Conservation (phyloP, 2,797 vertebrate species). For the Phataginus tricuspis region DNA sequence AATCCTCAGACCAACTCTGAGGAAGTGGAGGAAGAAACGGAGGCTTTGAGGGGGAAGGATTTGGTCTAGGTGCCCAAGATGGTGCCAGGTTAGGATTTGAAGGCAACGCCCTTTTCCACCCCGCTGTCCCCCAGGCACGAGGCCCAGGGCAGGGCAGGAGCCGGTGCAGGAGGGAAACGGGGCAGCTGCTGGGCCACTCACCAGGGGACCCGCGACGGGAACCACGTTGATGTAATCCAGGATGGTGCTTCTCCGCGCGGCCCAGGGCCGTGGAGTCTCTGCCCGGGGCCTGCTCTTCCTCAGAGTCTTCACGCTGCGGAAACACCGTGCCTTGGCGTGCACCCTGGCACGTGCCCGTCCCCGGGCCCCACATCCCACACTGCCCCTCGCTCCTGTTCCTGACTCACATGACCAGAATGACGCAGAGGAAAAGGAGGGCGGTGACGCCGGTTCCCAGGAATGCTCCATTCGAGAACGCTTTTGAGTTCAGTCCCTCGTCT, state of each 20-base stretch:
- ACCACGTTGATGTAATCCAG: slow-evolving; percentile 73
- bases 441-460: slow-evolving; percentile 23
- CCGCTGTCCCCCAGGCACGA: neutral
- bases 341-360: neutral
- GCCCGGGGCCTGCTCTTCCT: neutral
- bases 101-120: neutral
- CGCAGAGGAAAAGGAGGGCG: neutral
- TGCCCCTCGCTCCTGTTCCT: neutral
- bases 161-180: fast-evolving
- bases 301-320: slow-evolving; percentile 17
- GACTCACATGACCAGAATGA: slow-evolving; percentile 61
- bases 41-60: neutral
- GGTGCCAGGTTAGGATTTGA: too few species aligned
- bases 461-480: neutral
- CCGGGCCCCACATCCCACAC: neutral
- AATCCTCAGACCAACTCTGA: neutral
- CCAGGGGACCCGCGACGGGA: neutral
- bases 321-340: fast-evolving
- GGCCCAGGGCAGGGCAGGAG: neutral
- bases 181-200: neutral
- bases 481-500: neutral
- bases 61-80: neutral
- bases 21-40: neutral
- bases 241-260: slow-evolving; percentile 55
- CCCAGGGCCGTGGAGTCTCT: neutral